Conservation (phyloP, 2,797 vertebrate genomes). For the Bradypus variegatus region DNA sequence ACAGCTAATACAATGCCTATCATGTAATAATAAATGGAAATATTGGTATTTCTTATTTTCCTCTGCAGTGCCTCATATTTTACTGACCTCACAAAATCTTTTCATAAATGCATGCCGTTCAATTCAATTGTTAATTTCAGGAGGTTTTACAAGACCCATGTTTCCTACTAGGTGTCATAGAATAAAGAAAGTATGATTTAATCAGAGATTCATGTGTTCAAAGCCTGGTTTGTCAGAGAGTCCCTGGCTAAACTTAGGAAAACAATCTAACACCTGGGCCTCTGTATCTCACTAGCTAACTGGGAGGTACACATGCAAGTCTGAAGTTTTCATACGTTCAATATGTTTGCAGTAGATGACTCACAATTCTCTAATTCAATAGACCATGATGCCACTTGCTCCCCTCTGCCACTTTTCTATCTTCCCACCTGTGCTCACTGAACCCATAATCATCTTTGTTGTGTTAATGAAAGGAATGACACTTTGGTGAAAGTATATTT, state of each 20-base stretch:
- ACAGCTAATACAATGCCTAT: not conserved
- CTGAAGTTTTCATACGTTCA: not conserved
- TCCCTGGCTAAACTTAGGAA: not conserved
- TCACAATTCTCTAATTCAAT: not conserved
- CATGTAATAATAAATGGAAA: not conserved
- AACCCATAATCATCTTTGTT: not conserved
- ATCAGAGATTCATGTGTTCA: not conserved
- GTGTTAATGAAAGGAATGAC: not conserved
- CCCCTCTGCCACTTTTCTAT: not conserved
- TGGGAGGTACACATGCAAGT: not conserved
- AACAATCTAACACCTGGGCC: not conserved
- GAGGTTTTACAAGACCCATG: not conserved
- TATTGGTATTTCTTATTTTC: not conserved
- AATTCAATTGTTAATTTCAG: not conserved
- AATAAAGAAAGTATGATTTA: not conserved
- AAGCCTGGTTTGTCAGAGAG: not conserved
- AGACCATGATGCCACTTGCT: not conserved
- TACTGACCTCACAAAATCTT: not conserved
- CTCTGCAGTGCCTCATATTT: not conserved
- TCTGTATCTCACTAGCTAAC: not conserved
- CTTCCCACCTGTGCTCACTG: no score
- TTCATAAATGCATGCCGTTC: not conserved
- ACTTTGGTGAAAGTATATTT: not conserved
- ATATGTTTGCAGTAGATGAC: not conserved
- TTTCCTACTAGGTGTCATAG: not conserved